A percentile compares a stretch with the other conserved stretches of the same genome.
These are phyloP conservation scores for Peromyscus melanophrys DNA, from an alignment of 2,797 vertebrate species.

Conservation along the genomic window DNA sequence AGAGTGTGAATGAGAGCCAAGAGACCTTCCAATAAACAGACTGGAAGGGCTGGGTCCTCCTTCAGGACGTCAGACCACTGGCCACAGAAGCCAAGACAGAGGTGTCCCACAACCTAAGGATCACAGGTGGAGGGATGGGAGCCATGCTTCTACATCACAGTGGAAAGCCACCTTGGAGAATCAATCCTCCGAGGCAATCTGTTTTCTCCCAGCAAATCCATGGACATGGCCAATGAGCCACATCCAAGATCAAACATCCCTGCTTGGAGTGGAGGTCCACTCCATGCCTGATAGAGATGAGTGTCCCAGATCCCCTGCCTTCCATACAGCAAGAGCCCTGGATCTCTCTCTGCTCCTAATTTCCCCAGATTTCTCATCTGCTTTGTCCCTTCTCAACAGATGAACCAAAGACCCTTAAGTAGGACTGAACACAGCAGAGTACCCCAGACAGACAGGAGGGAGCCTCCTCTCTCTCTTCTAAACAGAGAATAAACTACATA, in stretches of 20 bases:
- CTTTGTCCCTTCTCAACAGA: background rate
- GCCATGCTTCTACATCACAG: accelerated
- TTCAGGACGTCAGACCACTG: background rate
- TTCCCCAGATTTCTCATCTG: background rate
- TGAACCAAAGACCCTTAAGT: background rate
- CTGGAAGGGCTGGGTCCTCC: background rate
- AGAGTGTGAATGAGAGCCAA: background rate
- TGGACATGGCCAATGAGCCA: background rate
- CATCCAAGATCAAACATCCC: background rate
- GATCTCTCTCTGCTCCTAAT: background rate
- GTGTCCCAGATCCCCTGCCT: background rate
- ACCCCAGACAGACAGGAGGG: background rate
- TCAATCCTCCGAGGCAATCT: background rate
- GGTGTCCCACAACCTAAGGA: background rate
- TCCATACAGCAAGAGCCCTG: background rate
- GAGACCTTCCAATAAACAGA: constrained; percentile 25
- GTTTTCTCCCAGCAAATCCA: background rate
- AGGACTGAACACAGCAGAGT: background rate
- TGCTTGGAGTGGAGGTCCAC: background rate
- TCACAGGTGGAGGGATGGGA: background rate
- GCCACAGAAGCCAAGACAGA: constrained; percentile 20
- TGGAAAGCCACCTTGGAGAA: background rate
- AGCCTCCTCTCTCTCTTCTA: background rate
- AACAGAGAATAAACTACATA: background rate
- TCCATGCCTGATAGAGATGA: background rate